Conservation (phyloP, 1,140 invertebrate genomes). For the Drosophila trapezifrons region DNA sequence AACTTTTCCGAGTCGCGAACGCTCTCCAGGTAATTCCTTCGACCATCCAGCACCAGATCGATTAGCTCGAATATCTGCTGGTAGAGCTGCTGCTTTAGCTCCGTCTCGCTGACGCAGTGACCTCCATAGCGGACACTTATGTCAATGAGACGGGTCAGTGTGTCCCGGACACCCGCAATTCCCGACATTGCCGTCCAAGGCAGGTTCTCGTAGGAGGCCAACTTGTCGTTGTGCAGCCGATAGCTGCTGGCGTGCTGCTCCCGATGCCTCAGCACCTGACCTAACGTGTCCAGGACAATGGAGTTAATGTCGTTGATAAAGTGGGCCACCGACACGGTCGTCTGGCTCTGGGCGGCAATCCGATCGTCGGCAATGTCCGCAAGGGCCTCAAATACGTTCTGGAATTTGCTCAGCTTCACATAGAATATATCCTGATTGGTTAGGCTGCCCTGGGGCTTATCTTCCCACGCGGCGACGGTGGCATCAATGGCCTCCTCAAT, state of each 20-base stretch:
- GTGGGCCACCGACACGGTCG: slow-evolving; percentile 85
- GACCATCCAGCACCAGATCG: slow-evolving; percentile 91
- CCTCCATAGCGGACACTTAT: slow-evolving; percentile 87
- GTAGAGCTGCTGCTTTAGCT: slow-evolving; percentile 86
- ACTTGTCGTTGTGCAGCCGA: slow-evolving; percentile 54
- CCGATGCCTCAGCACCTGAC: slow-evolving; percentile 86
- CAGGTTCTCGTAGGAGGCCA: slow-evolving; percentile 85
- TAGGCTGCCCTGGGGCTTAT: slow-evolving; percentile 85
- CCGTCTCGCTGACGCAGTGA: slow-evolving; percentile 85
- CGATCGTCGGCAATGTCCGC: slow-evolving; percentile 85
- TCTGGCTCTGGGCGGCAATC: slow-evolving; percentile 85
- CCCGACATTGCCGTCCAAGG: slow-evolving; percentile 88
- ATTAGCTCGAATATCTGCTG: slow-evolving; percentile 89
- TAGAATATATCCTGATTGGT: slow-evolving; percentile 90
- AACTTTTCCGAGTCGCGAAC: slow-evolving; percentile 87
- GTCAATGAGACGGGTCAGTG: slow-evolving; percentile 83
- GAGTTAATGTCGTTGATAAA: slow-evolving; percentile 86
- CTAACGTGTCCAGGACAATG: slow-evolving; percentile 85
- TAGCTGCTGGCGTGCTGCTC: slow-evolving; percentile 86
- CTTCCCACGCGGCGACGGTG: slow-evolving; percentile 85
- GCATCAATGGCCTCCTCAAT: slow-evolving; percentile 86
- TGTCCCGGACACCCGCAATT: slow-evolving; percentile 85
- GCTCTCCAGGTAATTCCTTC: slow-evolving; percentile 89
- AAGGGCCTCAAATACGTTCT: slow-evolving; percentile 86
- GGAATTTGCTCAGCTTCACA: slow-evolving; percentile 87